Evolutionary conservation across 2,113 vertebrate species (phyloP), one percentile per base, ranked within the genome.

Genomic region (Ammodytes marinus): DNA sequence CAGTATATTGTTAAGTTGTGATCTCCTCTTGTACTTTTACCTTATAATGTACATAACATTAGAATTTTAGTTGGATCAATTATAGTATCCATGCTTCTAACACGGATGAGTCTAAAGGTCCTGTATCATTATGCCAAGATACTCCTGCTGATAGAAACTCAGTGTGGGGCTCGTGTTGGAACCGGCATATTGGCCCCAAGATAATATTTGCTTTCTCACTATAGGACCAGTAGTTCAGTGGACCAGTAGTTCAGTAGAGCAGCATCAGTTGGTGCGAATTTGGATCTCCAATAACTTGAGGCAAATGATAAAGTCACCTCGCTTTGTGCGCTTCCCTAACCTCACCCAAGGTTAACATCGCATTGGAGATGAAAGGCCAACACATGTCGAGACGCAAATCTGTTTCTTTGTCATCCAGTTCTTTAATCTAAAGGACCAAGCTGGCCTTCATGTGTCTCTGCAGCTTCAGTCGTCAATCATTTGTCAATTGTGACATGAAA

Each of bases 381-480:
- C 85, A 88, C 68, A 78, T 85, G 82, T 77, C 83, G 68, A 64
- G 73, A 71, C 67, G 66, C 72, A 81, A 70, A 88, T 86, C 71
- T 61, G 67, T 68, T 67, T 66, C 74, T 74, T 75, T 74, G 75
- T 84, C 66, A 40, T 74, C 46, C 47, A 65, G 59, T 69, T 87
- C 79, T 88, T 92, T 87, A 86, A 89, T 90, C 65, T 77, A 58
- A 60, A 27, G 68, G 59, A 58, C 53, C 37, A 84, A 88, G 82
- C 79, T 86, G 86, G 68, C 50, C 66, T 81, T 86, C 83, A 87
- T 86, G 63, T 90, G 90, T 84, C 80, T 64, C 52, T 61, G 73
- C 84, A 82, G 79, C 87, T 77, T 82, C 72, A 75, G 74, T 86
- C 80, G 72, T 91, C 91, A 83, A 54, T 88, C 87, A 90, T 87